Conservation (phyloP, 2,797 vertebrate species). For the Rachycentron canadum region DNA sequence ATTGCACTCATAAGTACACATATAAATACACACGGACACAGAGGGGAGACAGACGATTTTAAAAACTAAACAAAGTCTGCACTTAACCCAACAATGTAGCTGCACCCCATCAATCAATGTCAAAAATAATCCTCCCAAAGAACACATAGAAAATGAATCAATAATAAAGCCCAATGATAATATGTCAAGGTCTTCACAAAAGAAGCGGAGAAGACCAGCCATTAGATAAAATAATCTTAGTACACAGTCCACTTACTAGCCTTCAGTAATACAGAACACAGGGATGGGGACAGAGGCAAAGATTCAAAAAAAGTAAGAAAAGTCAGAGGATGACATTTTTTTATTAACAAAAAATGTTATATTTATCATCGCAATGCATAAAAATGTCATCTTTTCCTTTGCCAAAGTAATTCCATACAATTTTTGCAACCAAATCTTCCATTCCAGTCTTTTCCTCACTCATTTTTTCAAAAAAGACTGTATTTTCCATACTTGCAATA, state of each 20-base stretch:
- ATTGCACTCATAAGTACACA: constrained; percentile 10
- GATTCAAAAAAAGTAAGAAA: neutral
- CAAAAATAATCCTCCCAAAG: neutral
- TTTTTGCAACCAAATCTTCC: too few relatives aligned
- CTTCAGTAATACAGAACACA: too few relatives aligned
- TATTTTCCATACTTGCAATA: too few relatives aligned
- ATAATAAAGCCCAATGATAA: constrained; percentile 2
- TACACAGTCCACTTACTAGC: neutral
- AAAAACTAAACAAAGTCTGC: neutral
- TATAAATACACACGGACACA: constrained; percentile 4
- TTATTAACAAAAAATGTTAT: too few relatives aligned
- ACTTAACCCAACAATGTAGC: neutral
- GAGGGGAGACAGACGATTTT: too few relatives aligned
- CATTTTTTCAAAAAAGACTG: too few relatives aligned
- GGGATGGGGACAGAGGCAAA: too few relatives aligned
- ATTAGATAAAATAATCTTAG: neutral
- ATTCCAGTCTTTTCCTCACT: too few relatives aligned
- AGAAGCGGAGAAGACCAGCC: neutral
- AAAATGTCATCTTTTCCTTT: too few relatives aligned
- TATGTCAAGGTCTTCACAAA: neutral
- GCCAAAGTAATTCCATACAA: too few relatives aligned
- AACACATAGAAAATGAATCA: neutral
- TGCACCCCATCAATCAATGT: neutral
- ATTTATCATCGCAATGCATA: too few relatives aligned
- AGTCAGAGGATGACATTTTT: too few relatives aligned